Evolutionary conservation across 2,888 invertebrate species (phyloP), one percentile per base, ranked within the genome.

Genomic region (Baccha elongata): DNA sequence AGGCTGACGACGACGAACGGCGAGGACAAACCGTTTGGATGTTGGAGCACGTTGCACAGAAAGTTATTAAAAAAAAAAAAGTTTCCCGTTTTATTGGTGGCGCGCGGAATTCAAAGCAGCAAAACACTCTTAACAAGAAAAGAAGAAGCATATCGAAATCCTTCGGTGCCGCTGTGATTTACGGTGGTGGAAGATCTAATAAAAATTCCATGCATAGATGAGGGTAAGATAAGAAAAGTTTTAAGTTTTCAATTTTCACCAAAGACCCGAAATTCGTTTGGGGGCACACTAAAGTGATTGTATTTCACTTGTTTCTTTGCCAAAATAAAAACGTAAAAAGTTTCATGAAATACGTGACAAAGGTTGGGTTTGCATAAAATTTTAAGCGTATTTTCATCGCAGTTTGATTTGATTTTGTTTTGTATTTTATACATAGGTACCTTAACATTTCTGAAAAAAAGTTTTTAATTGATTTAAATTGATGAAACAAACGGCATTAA

Each of bases 41-140:
- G 17, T 1, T 15, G 68, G 19, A 42, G 44, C 72, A 68, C 76
- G 76, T 67, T 62, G 58, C 78, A 72, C 78, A 72, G 62, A 78
- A 83, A 78, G 83, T 83, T 78, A 83, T 83, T 83, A 83, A 83
- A 32, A 83, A 83, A 83, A 83, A 83, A 32, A 83, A 83, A 83
- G 83, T 83, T 83, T 78, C 71, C 40, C 72, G 15, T 58, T 26
- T 50, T 11, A 78, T 83, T 83, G 83, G 65, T 68, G 62, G 78
- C 72, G 78, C 67, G 68, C 29, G 68, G 69, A 78, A 67, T 78
- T 55, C 72, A 73, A 60, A 67, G 17, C 19, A 35, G 21, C 62
- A 65, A 50, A 13, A 50, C 23, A n/a, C n/a, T 10, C 13, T 15
- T 5, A 26, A 40, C 26, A 69, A 21, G 7, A 69, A 50, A 26